phyloP scores from a whole-genome alignment of 2,797 vertebrate species.

The Malurus splendens region DNA sequence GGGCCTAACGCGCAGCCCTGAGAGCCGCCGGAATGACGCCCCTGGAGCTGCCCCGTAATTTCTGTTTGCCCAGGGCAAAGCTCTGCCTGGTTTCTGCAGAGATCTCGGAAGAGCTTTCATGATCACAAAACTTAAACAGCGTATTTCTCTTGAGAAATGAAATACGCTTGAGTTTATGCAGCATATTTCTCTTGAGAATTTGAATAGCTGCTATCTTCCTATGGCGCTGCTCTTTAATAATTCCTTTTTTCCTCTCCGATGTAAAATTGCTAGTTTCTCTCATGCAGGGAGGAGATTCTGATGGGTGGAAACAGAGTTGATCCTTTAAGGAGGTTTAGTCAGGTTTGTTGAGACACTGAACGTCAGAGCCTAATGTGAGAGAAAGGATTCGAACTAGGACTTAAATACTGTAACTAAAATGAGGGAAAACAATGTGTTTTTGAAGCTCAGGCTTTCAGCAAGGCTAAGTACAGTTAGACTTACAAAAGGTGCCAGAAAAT shows the following conservation, averaged over 20 bases:
- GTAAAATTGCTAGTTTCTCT: background rate
- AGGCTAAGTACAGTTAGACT: background rate
- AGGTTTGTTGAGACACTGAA: background rate
- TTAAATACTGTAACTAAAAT: background rate
- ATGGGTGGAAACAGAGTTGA: background rate
- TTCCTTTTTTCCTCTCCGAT: accelerated
- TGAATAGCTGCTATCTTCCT: background rate
- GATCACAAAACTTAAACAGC: background rate
- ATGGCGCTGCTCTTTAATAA: background rate
- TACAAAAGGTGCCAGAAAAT: background rate
- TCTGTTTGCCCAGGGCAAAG: too few relatives aligned
- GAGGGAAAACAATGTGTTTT: background rate
- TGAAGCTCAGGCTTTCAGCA: background rate
- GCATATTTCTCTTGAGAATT: background rate
- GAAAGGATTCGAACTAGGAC: background rate
- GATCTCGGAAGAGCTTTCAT: accelerated
- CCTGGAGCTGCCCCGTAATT: background rate
- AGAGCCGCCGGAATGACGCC: background rate
- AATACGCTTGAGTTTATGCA: background rate
- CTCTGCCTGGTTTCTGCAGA: too few relatives aligned
- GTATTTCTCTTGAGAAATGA: background rate
- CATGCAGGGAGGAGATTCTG: accelerated
- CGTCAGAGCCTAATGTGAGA: background rate
- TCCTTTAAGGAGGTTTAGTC: background rate
- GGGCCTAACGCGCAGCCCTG: background rate